These are phyloP conservation scores for Ceramica pisi DNA, from an alignment of 2,888 invertebrate species.

Conservation along the genomic window DNA sequence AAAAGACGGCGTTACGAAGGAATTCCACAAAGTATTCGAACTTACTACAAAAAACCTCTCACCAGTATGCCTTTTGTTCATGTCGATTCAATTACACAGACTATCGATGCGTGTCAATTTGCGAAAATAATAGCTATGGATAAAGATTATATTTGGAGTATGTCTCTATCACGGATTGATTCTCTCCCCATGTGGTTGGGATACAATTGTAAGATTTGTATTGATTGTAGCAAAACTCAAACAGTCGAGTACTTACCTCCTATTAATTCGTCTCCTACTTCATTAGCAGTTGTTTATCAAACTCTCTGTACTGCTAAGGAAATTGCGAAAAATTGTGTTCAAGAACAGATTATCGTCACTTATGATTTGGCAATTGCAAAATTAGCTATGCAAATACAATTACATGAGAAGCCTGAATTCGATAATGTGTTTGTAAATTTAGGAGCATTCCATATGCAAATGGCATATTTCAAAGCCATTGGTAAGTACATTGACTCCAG, in stretches of 20 bases:
- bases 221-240: not conserved
- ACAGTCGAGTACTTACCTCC: constrained; percentile 44
- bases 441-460: constrained; percentile 30
- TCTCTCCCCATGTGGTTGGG: not conserved
- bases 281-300: constrained; percentile 65
- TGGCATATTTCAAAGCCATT: too few species aligned
- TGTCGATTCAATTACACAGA: too few species aligned
- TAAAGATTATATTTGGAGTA: too few species aligned
- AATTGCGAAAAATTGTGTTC: constrained; percentile 57
- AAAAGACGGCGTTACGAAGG: too few species aligned
- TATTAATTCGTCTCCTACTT: constrained; percentile 69
- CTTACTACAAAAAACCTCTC: too few species aligned
- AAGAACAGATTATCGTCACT: constrained; percentile 65
- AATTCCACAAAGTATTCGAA: too few species aligned
- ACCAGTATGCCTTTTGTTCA: too few species aligned
- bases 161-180: too few species aligned
- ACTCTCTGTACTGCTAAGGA: constrained; percentile 46
- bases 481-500: too few species aligned
- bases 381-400: constrained; percentile 68
- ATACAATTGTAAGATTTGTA: not conserved
- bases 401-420: constrained; percentile 54
- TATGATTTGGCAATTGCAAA: constrained; percentile 74
- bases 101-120: too few species aligned
- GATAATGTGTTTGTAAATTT: constrained; percentile 45
- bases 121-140: too few species aligned